phyloP scores from a whole-genome alignment of 2,888 invertebrate genomes.

The Pristionchus mayeri region DNA sequence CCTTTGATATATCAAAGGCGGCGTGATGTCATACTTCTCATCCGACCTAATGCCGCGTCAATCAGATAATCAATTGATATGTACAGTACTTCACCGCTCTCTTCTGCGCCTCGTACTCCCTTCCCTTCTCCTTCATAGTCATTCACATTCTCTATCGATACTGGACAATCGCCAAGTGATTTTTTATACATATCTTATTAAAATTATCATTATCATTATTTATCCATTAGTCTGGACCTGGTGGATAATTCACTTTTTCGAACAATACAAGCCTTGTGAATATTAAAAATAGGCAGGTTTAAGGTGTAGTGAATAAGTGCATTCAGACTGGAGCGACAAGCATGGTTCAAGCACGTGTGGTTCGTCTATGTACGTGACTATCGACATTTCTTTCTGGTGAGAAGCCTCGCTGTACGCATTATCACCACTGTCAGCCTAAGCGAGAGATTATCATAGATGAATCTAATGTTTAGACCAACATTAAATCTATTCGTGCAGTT shows the following conservation, averaged over 20 bases:
- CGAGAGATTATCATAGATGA: too few species aligned
- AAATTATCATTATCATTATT: too few species aligned
- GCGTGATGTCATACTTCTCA: neutral
- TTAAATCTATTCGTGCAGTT: neutral
- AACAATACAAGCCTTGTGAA: too few species aligned
- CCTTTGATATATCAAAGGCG: neutral
- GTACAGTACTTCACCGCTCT: neutral
- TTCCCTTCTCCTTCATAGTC: neutral
- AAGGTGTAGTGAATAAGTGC: neutral
- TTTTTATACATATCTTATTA: too few species aligned
- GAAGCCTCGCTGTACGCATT: too few species aligned
- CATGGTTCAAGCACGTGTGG: neutral
- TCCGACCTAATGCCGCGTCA: neutral
- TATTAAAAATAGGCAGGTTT: too few species aligned
- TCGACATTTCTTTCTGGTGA: neutral
- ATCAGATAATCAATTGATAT: neutral
- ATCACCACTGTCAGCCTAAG: too few species aligned
- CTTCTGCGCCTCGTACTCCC: neutral
- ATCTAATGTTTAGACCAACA: neutral
- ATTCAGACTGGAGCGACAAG: neutral
- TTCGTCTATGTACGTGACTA: neutral
- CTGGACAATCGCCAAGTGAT: neutral
- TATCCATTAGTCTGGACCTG: too few species aligned
- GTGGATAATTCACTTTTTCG: too few species aligned
- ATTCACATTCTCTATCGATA: slow-evolving; percentile 10